These are phyloP conservation scores for Channallabes apus DNA, from an alignment of 2,797 vertebrate species.

Conservation along the genomic window DNA sequence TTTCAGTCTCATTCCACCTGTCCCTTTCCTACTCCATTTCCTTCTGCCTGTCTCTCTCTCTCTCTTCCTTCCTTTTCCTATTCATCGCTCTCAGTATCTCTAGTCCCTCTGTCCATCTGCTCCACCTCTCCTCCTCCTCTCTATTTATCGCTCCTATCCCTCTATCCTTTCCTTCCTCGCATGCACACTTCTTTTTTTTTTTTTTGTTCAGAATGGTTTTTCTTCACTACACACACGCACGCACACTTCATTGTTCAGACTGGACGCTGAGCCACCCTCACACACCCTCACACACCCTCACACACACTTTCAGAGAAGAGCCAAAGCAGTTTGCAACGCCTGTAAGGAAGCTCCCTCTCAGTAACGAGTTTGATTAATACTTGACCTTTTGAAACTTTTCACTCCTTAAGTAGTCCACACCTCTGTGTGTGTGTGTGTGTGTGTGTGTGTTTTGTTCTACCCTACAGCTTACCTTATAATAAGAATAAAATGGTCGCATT, in stretches of 20 bases:
- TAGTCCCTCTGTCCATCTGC: not conserved
- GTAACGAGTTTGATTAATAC: slow-evolving; percentile 78
- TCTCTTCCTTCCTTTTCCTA: slow-evolving; percentile 44
- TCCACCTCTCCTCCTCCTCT: not conserved
- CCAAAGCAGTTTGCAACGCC: slow-evolving; percentile 64
- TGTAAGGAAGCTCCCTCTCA: slow-evolving; percentile 62
- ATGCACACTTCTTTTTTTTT: not conserved
- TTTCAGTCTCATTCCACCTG: not conserved
- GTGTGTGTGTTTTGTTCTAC: slow-evolving; percentile 7
- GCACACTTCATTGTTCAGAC: not conserved
- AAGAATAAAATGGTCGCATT: slow-evolving; percentile 35
- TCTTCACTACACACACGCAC: not conserved
- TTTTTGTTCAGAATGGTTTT: not conserved
- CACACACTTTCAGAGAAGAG: slow-evolving; percentile 54
- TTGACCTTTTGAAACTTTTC: slow-evolving; percentile 77
- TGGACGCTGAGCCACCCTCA: not conserved
- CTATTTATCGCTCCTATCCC: not conserved
- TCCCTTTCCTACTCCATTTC: not conserved
- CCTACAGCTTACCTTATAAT: slow-evolving; percentile 31
- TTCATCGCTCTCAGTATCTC: not conserved
- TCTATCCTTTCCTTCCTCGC: not conserved
- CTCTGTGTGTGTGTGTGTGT: slow-evolving; percentile 27
- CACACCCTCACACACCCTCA: no score
- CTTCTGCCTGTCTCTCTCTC: not conserved
- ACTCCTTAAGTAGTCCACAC: slow-evolving; percentile 60